These are phyloP conservation scores for Bombus balteatus DNA, from an alignment of 1,140 invertebrate species.

Conservation along the genomic window DNA sequence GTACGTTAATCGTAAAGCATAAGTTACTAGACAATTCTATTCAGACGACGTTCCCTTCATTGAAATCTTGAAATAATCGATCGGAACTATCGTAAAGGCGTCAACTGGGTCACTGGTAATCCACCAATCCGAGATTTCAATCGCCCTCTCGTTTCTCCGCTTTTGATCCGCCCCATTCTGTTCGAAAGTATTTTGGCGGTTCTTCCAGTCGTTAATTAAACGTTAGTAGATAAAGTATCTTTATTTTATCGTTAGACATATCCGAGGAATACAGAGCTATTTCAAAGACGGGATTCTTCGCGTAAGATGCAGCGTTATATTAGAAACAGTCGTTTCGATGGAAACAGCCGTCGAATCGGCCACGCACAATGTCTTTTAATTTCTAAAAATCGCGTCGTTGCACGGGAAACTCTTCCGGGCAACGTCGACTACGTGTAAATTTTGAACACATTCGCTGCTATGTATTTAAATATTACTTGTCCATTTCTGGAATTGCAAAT, in stretches of 20 bases:
- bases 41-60: not conserved
- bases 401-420: not conserved
- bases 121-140: not conserved
- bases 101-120: not conserved
- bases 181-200: not conserved
- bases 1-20: not conserved
- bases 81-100: not conserved
- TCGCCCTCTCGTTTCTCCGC: not conserved
- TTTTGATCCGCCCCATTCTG: not conserved
- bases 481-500: too few relatives aligned
- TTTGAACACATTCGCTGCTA: not conserved
- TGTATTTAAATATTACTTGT: too few relatives aligned
- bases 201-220: not conserved
- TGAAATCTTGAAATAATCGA: not conserved
- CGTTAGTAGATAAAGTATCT: not conserved
- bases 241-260: conserved; percentile 4
- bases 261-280: conserved; percentile 27
- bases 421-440: not conserved
- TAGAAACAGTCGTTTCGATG: not conserved
- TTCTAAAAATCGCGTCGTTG: not conserved
- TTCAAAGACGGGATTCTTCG: not conserved
- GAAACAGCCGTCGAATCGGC: not conserved
- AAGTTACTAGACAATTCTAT: not conserved
- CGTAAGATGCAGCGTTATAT: not conserved
- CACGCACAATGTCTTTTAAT: not conserved